Conservation (phyloP, 2,797 vertebrate genomes). For the Urocyon cinereoargenteus region DNA sequence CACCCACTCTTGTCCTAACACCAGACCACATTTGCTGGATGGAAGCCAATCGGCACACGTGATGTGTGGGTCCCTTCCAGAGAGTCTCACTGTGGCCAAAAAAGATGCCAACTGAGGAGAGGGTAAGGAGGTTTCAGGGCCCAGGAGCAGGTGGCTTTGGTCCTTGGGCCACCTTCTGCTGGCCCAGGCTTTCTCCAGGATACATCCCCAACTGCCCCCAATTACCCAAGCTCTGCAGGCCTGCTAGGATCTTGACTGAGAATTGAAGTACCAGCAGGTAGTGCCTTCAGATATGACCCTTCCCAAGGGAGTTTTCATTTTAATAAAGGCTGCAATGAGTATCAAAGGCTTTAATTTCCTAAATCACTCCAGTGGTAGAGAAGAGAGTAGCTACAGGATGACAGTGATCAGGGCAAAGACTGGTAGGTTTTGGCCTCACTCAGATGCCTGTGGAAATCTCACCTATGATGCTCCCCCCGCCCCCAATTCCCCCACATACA, state of each 20-base stretch:
- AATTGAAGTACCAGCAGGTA: neutral
- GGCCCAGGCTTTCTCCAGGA: neutral
- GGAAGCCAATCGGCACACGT: neutral
- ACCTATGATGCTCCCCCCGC: no score
- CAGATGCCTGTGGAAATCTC: neutral
- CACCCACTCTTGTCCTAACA: rapidly evolving
- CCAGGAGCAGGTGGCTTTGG: neutral
- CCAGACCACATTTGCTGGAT: neutral
- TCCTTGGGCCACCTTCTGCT: neutral
- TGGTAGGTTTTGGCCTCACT: no score
- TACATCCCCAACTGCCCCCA: neutral
- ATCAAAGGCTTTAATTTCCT: neutral
- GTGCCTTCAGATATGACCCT: neutral
- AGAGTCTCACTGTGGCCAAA: neutral
- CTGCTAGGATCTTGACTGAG: neutral
- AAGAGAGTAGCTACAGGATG: neutral
- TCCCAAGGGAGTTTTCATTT: neutral
- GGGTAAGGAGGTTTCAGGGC: neutral
- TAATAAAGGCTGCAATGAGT: neutral
- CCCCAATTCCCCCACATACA: no score
- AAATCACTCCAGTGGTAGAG: neutral
- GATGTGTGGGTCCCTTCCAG: neutral
- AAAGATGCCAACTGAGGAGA: no score
- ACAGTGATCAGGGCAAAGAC: rapidly evolving
- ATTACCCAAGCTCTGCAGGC: neutral